Base-by-base conservation (phyloP, 2,888 invertebrate species). In the Encarsia formosa region DNA sequence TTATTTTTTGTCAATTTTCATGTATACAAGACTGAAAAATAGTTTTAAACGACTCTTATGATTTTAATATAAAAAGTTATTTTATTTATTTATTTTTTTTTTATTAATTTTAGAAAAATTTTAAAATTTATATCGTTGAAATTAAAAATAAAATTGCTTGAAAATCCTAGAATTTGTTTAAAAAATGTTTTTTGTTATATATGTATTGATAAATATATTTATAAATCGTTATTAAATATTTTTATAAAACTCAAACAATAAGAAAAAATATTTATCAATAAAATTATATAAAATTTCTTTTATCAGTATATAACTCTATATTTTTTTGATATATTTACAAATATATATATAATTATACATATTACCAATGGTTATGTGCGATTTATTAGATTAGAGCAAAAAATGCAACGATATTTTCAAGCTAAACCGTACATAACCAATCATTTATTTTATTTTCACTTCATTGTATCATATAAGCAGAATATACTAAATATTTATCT, bases 191-290 rank as follows among this genome's bases (percentile, higher is more conserved):
- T 32, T 44, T 40, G n/a, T 34, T 35, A 19, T 26, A 15, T 44
- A 22, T 44, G 13, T 20, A 22, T 18, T 19, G 35, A 46, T 37
- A 52, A 32, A 46, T 20, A 34, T 13, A 22, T 5, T 29, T 32
- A n/a, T 2, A 49, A 23, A 23, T 15, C 15, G 11, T 42, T 45
- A 26, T 18, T 11, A 11, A 20, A 19, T 37, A 9, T 41, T n/a
- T n/a, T 46, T 32, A 40, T 35, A 48, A 53, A 49, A 39, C 20
- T 34, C 44, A 38, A 49, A 53, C 35, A 4, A 52, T 47, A 52
- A 43, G 43, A 29, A 40, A 49, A 52, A 35, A 26, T n/a, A 45
- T 45, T 13, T 31, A 19, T 51, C 19, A 11, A 19, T 44, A 15
- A 44, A 49, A 45, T 11, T 23, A 34, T 39, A 4, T 37, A 11